A percentile compares a stretch with the other conserved stretches of the same genome.
Evolutionary conservation across 2,113 vertebrate genomes (phyloP).

Genomic region (cattle (Bos taurus)): ARS-UCD2.0 NC_037342.1:22457001-22457500

Average conservation of each 20-base stretch:
- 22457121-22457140: neutral
- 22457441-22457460: neutral
- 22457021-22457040: neutral
- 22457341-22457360: neutral
- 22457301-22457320: neutral
- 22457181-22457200: neutral
- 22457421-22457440: neutral
- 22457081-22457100: neutral
- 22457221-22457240: neutral
- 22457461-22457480: neutral
- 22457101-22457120: neutral
- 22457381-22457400: neutral
- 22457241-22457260: neutral
- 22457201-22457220: neutral
- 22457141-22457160: neutral
- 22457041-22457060: neutral
- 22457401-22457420: neutral
- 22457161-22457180: slow-evolving; percentile 20
- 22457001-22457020: neutral
- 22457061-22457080: neutral
- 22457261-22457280: neutral
- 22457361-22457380: neutral
- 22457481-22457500: neutral
- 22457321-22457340: neutral
- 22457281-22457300: neutral